Conservation (phyloP, 2,888 invertebrate genomes). For the Cordilura impudica region DNA sequence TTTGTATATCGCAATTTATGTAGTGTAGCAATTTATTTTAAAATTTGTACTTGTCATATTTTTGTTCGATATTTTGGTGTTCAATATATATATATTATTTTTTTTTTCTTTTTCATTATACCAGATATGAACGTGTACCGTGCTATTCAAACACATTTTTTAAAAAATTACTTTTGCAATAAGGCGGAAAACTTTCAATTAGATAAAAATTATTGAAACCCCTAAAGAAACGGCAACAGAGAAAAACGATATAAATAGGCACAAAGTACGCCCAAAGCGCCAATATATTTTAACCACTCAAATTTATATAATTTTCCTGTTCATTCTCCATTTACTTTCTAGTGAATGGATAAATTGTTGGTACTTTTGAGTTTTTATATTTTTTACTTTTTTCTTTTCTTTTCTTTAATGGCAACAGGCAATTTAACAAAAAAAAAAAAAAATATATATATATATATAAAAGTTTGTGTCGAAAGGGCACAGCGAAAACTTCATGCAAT, state of each 20-base stretch:
- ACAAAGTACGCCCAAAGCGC: slow-evolving; percentile 51
- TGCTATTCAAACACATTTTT: slow-evolving; percentile 7
- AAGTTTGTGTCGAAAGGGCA: background rate
- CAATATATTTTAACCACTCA: slow-evolving; percentile 58
- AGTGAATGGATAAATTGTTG: slow-evolving; percentile 17
- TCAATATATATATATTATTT: too few relatives aligned
- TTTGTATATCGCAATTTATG: too few relatives aligned
- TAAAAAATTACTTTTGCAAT: slow-evolving; percentile 45
- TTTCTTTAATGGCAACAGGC: slow-evolving; percentile 54
- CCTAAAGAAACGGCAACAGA: slow-evolving; percentile 26
- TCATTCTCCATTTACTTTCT: slow-evolving; percentile 25
- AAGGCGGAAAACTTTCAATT: slow-evolving; percentile 58
- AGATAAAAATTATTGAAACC: slow-evolving; percentile 52
- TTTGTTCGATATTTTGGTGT: too few relatives aligned
- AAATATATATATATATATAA: background rate
- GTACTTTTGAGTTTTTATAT: slow-evolving; percentile 6
- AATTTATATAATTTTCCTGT: slow-evolving; percentile 49
- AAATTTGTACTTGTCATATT: too few relatives aligned
- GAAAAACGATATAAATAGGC: slow-evolving; percentile 38
- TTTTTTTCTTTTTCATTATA: too few relatives aligned
- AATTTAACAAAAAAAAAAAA: slow-evolving; percentile 43
- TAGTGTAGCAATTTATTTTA: too few relatives aligned
- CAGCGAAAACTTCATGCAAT: slow-evolving; percentile 25
- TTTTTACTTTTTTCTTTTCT: background rate
- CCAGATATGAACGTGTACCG: too few relatives aligned